Evolutionary conservation across 2,113 vertebrate species (phyloP).

Genomic region (Clarias macrocephalus): DNA sequence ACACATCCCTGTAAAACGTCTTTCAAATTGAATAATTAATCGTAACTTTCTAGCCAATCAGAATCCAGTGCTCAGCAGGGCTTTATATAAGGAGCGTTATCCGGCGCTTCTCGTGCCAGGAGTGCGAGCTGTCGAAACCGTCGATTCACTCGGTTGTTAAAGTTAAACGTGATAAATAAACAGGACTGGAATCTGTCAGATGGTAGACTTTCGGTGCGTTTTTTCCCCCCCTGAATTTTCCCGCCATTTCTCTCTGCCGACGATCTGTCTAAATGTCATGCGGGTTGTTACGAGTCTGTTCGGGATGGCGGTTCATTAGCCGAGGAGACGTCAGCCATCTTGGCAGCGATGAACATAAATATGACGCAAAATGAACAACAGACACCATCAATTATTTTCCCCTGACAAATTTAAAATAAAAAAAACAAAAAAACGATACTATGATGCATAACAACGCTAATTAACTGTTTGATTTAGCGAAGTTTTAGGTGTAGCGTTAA

Average conservation of each 20-base stretch:
- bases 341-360: conserved; percentile 9
- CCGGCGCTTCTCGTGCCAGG: too few relatives aligned
- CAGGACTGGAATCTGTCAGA: conserved; percentile 34
- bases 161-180: background rate
- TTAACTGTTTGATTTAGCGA: background rate
- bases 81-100: too few relatives aligned
- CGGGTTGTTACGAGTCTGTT: conserved; percentile 40
- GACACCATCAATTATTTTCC: background rate
- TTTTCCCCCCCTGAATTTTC: conserved; percentile 9
- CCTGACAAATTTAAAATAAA: background rate
- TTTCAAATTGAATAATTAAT: background rate
- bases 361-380: conserved; percentile 7
- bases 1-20: background rate
- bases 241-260: conserved; percentile 38
- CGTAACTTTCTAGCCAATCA: background rate
- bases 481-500: background rate
- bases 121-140: background rate
- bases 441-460: background rate
- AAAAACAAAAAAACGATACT: too few relatives aligned
- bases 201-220: background rate
- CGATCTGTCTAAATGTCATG: conserved; percentile 50
- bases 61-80: background rate
- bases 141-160: background rate
- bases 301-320: conserved; percentile 44
- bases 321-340: conserved; percentile 44